These are phyloP conservation scores for Ataeniobius toweri DNA, from an alignment of 2,797 vertebrate species.

Conservation along the genomic window DNA sequence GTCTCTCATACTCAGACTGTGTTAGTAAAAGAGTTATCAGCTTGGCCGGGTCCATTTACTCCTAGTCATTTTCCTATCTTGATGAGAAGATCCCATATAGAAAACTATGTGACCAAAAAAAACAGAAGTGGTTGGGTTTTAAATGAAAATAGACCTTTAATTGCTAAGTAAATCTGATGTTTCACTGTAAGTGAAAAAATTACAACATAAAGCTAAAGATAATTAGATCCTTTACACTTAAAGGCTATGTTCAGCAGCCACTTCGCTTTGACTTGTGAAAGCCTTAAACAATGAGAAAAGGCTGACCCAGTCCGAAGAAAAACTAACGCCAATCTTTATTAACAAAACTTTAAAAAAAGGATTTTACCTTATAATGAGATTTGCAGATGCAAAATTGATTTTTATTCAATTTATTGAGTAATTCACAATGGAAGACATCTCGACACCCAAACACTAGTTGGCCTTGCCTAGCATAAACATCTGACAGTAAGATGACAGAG, in stretches of 20 bases:
- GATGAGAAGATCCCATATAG: slow-evolving; percentile 12
- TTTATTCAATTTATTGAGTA: not conserved
- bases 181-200: not conserved
- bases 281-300: not conserved
- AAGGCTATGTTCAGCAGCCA: not conserved
- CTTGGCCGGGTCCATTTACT: slow-evolving; percentile 3
- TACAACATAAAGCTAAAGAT: not conserved
- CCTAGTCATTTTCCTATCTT: slow-evolving; percentile 1
- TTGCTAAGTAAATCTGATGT: not conserved
- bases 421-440: not conserved
- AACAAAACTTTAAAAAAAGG: not conserved
- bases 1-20: slow-evolving; percentile 11
- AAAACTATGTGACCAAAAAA: not conserved
- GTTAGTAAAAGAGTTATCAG: slow-evolving; percentile 18
- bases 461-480: slow-evolving; percentile 5
- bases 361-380: not conserved
- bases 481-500: too few species aligned
- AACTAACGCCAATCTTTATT: not conserved
- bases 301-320: not conserved
- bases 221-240: not conserved
- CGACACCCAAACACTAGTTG: not conserved
- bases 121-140: not conserved
- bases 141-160: not conserved
- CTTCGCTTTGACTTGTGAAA: slow-evolving; percentile 4
- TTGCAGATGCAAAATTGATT: not conserved